Base-by-base conservation (phyloP, 2,888 invertebrate species). In the Myopa tessellatipennis region DNA sequence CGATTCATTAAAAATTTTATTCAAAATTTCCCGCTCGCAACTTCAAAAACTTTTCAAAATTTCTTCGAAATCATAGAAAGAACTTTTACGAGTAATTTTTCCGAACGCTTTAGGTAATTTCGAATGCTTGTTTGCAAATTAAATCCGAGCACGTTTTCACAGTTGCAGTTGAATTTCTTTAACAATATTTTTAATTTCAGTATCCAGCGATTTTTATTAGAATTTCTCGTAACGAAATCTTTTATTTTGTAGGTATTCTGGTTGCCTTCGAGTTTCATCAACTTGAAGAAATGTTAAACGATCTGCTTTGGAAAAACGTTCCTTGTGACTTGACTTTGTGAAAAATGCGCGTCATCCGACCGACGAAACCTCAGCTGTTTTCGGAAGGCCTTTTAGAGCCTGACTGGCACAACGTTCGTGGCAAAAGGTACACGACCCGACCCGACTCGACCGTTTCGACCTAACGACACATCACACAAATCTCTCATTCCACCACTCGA, bases 371-470 rank as follows among this genome's bases (percentile, higher is more conserved):
- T 87, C 88, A 87, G 86, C 89, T 88, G 88, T 88, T 86, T 85
- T 89, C 89, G 89, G 88, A 89, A 89, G 89, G 89, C 89, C 89
- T 89, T 88, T 88, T 88, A 89, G 88, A 89, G 89, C 88, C 89
- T 89, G 89, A 89, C 89, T 90, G 89, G 87, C 89, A 89, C 87
- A 89, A 89, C 88, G 88, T 88, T 89, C 88, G 88, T 89, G 89
- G 89, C 89, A 89, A 89, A 89, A 90, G 89, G 89, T 89, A 90
- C 89, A 89, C 89, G 89, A 90, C 89, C 89, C 89, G 89, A 90
- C 89, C 89, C 89, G 89, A 89, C 89, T 88, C 89, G 89, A 89
- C 89, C 89, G 88, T 87, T 87, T 87, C 89, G 89, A 89, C 89
- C 89, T 89, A 89, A 88, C 88, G 89, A 89, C 88, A 88, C 88